Conservation (phyloP, 2,113 vertebrate genomes). For the Brachyhypopomus gauderio region DNA sequence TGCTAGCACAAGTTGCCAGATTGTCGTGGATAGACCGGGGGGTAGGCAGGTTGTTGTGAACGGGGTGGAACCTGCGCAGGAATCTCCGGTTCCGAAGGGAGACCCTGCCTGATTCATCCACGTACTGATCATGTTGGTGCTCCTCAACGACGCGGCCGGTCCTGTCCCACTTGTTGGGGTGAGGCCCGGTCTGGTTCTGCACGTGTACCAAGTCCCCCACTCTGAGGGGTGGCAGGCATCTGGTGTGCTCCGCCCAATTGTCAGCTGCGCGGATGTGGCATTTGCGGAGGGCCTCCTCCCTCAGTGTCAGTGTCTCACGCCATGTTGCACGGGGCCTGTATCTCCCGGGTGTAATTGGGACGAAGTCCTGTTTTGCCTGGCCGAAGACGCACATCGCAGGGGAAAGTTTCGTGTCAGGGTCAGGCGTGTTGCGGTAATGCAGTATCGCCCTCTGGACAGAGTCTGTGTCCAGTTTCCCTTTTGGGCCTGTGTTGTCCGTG, state of each 20-base stretch:
- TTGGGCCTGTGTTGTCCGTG: too few species aligned
- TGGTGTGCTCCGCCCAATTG: background rate
- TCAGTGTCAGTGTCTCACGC: background rate
- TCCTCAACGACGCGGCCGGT: conserved; percentile 2
- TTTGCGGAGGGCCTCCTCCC: conserved; percentile 24
- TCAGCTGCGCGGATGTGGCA: conserved; percentile 10
- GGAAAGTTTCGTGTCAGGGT: conserved; percentile 9
- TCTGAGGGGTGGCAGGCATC: too few species aligned
- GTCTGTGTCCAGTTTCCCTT: background rate
- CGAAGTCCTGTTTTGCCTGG: background rate
- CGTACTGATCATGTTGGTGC: conserved; percentile 3
- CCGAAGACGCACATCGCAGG: too few species aligned
- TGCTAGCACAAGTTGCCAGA: too few species aligned
- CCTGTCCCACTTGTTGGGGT: conserved; percentile 17
- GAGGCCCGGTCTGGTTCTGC: conserved; percentile 9
- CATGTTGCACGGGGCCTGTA: background rate
- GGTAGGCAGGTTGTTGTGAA: too few species aligned
- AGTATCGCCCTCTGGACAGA: conserved; percentile 15
- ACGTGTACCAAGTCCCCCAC: background rate
- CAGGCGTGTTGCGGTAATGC: conserved; percentile 1
- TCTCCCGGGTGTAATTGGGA: background rate
- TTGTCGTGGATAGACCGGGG: too few species aligned
- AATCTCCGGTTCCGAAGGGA: too few species aligned
- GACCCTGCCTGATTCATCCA: too few species aligned
- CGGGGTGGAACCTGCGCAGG: too few species aligned